Percentiles rank a stretch among this genome's conserved stretches.
These are phyloP conservation scores for Yponomeuta malinellus DNA, from an alignment of 2,888 invertebrate species.

Conservation along the genomic window DNA sequence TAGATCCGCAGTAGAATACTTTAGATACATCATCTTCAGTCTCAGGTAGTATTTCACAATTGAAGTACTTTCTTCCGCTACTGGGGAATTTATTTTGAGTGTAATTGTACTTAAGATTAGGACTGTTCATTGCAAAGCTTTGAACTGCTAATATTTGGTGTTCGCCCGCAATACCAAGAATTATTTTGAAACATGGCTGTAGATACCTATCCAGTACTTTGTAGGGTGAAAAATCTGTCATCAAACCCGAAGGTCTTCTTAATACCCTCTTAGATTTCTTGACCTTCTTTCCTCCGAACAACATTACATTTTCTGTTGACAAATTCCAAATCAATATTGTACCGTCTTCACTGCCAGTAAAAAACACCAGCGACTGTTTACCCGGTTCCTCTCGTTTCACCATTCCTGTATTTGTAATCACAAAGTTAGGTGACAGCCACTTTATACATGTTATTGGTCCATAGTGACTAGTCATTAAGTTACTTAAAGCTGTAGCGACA, in stretches of 20 bases:
- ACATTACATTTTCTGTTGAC: conserved; percentile 58
- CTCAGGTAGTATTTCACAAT: conserved; percentile 45
- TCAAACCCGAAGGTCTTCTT: conserved; percentile 74
- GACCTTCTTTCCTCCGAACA: conserved; percentile 48
- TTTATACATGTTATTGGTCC: conserved; percentile 78
- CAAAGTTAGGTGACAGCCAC: conserved; percentile 80
- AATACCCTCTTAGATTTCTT: conserved; percentile 64
- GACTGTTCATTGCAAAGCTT: conserved; percentile 53
- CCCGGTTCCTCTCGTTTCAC: conserved; percentile 36
- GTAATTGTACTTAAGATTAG: conserved; percentile 48
- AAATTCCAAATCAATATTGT: conserved; percentile 83
- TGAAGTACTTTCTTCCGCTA: conserved; percentile 59
- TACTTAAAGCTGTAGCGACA: conserved; percentile 77
- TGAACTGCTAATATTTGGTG: conserved; percentile 58
- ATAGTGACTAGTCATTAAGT: conserved; percentile 77
- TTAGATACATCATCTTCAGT: conserved; percentile 43
- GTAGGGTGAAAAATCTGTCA: conserved; percentile 76
- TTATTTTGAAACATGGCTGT: conserved; percentile 78
- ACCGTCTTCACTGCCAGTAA: conserved; percentile 81
- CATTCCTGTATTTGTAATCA: conserved; percentile 77
- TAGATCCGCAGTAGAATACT: conserved; percentile 53
- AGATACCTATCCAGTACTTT: conserved; percentile 77
- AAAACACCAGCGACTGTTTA: conserved; percentile 75
- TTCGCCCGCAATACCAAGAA: conserved; percentile 60
- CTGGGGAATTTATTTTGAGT: conserved; percentile 41